Base-by-base conservation (phyloP, 2,797 vertebrate species). In the Melanotaenia boesemani region DNA sequence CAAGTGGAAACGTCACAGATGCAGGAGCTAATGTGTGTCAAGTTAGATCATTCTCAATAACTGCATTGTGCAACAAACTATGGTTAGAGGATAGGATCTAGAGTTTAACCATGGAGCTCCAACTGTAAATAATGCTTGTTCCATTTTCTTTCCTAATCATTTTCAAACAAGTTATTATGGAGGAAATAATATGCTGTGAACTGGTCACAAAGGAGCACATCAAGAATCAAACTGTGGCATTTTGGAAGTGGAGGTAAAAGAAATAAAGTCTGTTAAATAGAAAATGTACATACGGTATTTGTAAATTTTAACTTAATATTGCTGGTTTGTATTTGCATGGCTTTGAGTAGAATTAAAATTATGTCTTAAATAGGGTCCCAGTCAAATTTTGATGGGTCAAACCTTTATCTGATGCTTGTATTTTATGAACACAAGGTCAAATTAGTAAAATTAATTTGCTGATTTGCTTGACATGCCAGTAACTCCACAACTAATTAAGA, bases 1-100 rank as follows among this genome's bases (percentile, higher is more conserved):
- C 37, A 95, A 95, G 83, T 96, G 95, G 95, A 96, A 95, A 69
- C 93, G 91, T 15, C 94, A 96, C 80, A 90, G 89, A 71, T 96
- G 96, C 80, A 93, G 93, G 0, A 88, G 77, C 46, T 92, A 94
- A 81, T 26, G 62, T 30, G 12, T n/a, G 28, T 10, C 16, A 1
- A 34, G 39, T 20, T 58, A 65, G 22, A 72, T 48, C 26, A 44
- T 20, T 20, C 5, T 7, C 36, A 61, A 66, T 10, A 59, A 66
- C 59, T 67, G 22, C 32, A 13, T 28, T 41, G 12, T 68, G 26
- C 70, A 70, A 41, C 26, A 57, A 79, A 54, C 68, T 60, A 10
- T 50, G 11, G 10, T 64, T 46, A 69, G 32, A 6, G 30, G 9
- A 24, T 58, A 61, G 20, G 26, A 36, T 60, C 63, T 77, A 72